A percentile compares a stretch with the other conserved stretches of the same genome.
phyloP scores from a whole-genome alignment of 1,140 invertebrate species.

The Pseudomyrmex gracilis region DNA sequence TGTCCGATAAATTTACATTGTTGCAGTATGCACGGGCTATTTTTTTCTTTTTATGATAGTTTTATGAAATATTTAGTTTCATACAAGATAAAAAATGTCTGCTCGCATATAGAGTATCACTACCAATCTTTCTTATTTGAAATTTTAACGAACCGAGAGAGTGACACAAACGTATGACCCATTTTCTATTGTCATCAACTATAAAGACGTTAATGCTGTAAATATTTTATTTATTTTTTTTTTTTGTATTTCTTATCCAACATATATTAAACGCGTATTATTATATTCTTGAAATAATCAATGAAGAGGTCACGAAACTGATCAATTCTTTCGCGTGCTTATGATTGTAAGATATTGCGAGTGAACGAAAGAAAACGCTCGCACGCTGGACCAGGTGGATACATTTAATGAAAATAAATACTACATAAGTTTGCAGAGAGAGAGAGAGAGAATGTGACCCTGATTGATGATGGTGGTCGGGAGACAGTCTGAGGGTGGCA shows the following conservation, averaged over 20 bases:
- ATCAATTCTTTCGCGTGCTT: not conserved
- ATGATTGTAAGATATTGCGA: not conserved
- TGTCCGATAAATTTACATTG: conserved; percentile 2
- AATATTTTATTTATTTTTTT: too few species aligned
- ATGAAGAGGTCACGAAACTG: not conserved
- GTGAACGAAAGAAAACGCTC: not conserved
- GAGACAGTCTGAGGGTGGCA: conserved; percentile 82
- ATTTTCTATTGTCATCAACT: too few species aligned
- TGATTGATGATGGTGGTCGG: conserved; percentile 84
- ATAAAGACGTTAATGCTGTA: too few species aligned
- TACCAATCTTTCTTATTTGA: not conserved
- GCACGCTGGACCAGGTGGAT: conserved; percentile 53
- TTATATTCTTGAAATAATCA: not conserved
- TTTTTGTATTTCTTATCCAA: too few species aligned
- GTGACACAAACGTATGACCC: not conserved
- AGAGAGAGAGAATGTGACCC: conserved; percentile 70
- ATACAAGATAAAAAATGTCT: not conserved
- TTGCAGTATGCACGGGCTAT: not conserved
- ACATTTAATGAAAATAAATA: conserved; percentile 85
- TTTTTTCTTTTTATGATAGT: not conserved
- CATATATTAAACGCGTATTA: too few species aligned
- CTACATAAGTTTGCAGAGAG: conserved; percentile 80
- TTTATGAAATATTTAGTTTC: not conserved
- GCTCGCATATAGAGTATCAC: too few species aligned
- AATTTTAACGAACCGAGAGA: not conserved